Evolutionary conservation across 2,113 vertebrate species (phyloP).

Genomic region (Sphaerodactylus townsendi): DNA sequence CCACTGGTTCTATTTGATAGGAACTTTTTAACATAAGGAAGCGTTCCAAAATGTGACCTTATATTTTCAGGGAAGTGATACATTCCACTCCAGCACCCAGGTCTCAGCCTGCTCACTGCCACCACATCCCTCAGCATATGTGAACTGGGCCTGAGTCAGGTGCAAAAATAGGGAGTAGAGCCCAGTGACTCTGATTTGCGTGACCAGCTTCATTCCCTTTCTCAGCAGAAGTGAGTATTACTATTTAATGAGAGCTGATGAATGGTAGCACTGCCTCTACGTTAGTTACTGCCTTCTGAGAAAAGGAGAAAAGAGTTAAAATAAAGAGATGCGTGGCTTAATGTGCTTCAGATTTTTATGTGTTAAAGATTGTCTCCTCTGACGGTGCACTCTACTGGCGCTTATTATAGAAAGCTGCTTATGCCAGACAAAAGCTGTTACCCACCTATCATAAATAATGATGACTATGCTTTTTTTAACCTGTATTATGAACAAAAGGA

Average conservation of each 20-base stretch:
- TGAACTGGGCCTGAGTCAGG: no score
- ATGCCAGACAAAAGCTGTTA: background rate
- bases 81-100: no score
- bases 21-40: no score
- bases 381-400: background rate
- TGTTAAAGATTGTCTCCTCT: background rate
- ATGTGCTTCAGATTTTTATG: background rate
- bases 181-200: background rate
- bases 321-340: background rate
- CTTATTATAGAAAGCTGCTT: background rate
- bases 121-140: no score
- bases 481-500: background rate
- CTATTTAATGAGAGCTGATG: no score
- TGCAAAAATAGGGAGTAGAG: background rate
- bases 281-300: background rate
- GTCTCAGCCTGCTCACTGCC: no score
- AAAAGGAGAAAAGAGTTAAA: background rate
- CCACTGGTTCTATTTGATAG: no score
- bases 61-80: no score
- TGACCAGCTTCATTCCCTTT: background rate
- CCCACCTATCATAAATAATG: background rate
- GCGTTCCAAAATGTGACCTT: no score
- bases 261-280: background rate
- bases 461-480: background rate
- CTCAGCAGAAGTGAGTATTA: background rate